These are phyloP conservation scores for Pseudoatta argentina DNA, from an alignment of 1,140 invertebrate genomes.

Conservation along the genomic window DNA sequence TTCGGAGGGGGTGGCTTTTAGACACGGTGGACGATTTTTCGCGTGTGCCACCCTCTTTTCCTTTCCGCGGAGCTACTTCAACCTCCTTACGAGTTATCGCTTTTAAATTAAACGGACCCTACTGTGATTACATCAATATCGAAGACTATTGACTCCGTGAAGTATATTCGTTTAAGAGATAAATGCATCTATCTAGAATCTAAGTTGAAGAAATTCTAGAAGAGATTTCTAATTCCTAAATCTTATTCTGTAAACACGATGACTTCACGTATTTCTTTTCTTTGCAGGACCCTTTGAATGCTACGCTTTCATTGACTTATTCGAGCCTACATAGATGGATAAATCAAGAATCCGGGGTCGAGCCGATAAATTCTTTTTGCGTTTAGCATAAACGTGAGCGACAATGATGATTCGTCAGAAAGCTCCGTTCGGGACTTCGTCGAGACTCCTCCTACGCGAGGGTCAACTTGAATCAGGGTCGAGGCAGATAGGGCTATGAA, in stretches of 20 bases:
- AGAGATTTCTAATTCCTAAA: not conserved
- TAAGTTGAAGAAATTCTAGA: not conserved
- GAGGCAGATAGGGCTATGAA: slow-evolving; percentile 49
- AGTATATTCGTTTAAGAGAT: not conserved
- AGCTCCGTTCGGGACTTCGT: slow-evolving; percentile 12
- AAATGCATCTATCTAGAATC: not conserved
- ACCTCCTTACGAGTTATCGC: slow-evolving; percentile 38
- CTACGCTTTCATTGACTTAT: slow-evolving; percentile 19
- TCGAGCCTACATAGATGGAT: not conserved
- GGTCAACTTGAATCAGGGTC: not conserved
- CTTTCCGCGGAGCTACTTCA: slow-evolving; percentile 4
- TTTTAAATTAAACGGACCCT: slow-evolving; percentile 40
- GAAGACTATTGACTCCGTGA: not conserved
- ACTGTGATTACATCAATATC: not conserved
- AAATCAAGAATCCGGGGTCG: not conserved
- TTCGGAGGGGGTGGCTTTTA: slow-evolving; percentile 75
- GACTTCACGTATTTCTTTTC: not conserved
- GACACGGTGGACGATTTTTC: slow-evolving; percentile 81
- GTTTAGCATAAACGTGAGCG: slow-evolving; percentile 58
- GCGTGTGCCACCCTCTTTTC: slow-evolving; percentile 37
- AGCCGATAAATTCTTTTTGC: slow-evolving; percentile 23
- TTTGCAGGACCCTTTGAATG: not conserved
- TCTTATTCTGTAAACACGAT: not conserved
- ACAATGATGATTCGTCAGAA: slow-evolving; percentile 50
- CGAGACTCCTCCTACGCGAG: not conserved